These are phyloP conservation scores for Agonopterix arenella DNA, from an alignment of 2,888 invertebrate genomes.

Conservation along the genomic window DNA sequence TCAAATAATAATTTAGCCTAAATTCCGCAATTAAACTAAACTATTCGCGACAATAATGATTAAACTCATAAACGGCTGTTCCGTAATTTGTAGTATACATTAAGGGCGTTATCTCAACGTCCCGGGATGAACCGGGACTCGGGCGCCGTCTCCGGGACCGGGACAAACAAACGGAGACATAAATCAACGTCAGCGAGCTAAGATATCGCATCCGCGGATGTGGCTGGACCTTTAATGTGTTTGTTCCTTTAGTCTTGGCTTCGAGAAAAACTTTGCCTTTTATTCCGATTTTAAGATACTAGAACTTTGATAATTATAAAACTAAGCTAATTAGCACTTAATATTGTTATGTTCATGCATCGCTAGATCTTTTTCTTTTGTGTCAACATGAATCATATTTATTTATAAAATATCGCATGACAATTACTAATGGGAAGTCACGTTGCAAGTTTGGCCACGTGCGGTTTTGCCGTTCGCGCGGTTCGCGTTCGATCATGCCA, in stretches of 20 bases:
- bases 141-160: conserved; percentile 55
- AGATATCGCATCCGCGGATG: conserved; percentile 62
- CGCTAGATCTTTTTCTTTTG: too few species aligned
- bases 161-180: conserved; percentile 70
- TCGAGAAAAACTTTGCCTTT: conserved; percentile 33
- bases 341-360: background rate
- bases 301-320: background rate
- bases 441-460: too few species aligned
- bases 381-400: too few species aligned
- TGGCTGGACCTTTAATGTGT: conserved; percentile 59
- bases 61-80: background rate
- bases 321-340: background rate
- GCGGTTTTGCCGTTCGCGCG: too few species aligned
- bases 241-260: conserved; percentile 39
- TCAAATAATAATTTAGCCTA: too few species aligned
- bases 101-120: conserved; percentile 57
- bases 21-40: too few species aligned
- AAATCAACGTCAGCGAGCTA: conserved; percentile 68
- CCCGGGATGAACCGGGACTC: conserved; percentile 46
- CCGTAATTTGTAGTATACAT: conserved; percentile 57
- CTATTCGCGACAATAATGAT: background rate
- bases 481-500: too few species aligned
- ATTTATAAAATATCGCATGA: too few species aligned
- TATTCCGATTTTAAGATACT: conserved; percentile 20
- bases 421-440: too few species aligned